Evolutionary conservation across 2,113 vertebrate species (phyloP), one percentile per base, ranked within the genome.

Genomic region (Eleginops maclovinus): DNA sequence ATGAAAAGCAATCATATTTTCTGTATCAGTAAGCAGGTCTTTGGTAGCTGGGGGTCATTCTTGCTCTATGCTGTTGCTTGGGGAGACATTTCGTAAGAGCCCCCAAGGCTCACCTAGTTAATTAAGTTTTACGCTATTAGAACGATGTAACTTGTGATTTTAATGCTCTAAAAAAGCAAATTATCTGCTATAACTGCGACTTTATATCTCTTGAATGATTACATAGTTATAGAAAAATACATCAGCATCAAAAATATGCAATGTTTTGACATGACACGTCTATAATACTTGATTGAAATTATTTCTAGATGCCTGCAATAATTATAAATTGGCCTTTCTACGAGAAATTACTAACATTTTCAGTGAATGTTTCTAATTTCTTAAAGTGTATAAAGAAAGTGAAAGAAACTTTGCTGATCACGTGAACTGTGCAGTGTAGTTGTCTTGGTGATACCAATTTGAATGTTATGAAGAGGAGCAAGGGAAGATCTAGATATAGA

Each of bases 1-100:
- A 93, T 93, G 89, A 94, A 94, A 94, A 92, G 93, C 94, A 95
- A 95, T 95, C 94, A 94, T 77, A 94, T 95, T 94, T 94, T 94
- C 92, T 94, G 94, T 93, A 92, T 95, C 87, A 82, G 94, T 95
- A 95, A 95, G 94, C 94, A 95, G 93, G 91, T 93, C 88, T 81
- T 84, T 64, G 71, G 82, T 95, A 93, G 94, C 94, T 93, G 78
- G 91, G 87, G 94, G 94, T 94, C 92, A 89, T 93, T 94, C 85
- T 80, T 73, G 86, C 92, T 75, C 87, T 78, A 77, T 78, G 82
- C 90, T 88, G 89, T 93, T 93, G 94, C 92, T 90, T 91, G 92
- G 90, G 93, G 91, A 91, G 91, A 91, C 92, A 84, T 92, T 92
- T 93, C 88, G 79, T 69, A 68, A 85, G 69, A 89, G 84, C 84